Conservation (phyloP, 1,140 invertebrate genomes). For the Tachypleus tridentatus region DNA sequence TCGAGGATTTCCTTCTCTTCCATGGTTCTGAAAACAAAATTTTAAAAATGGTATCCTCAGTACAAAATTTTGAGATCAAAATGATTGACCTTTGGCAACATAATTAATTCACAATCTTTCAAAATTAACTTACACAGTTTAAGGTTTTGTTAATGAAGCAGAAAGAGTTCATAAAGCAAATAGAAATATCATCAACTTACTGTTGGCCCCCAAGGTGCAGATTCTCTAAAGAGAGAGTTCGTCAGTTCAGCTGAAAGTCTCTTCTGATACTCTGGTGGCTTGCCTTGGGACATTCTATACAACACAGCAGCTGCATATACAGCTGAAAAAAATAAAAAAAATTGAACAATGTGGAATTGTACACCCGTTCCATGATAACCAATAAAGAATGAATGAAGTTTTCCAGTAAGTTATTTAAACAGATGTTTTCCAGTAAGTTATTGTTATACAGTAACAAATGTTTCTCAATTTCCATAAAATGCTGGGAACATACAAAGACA, state of each 20-base stretch:
- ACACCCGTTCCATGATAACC: background rate
- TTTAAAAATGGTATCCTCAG: no score
- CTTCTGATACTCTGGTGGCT: conserved; percentile 94
- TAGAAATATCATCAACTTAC: conserved; percentile 2
- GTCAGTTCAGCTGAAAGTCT: conserved; percentile 82
- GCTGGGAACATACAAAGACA: no score
- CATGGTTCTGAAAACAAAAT: no score
- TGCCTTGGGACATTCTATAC: conserved; percentile 95
- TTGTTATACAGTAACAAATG: no score
- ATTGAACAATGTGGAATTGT: background rate
- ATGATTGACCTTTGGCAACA: no score
- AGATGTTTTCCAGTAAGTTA: background rate
- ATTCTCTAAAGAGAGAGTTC: conserved; percentile 51
- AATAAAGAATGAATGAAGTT: conserved; percentile 8
- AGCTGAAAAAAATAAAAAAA: conserved; percentile 46
- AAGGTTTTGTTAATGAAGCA: no score
- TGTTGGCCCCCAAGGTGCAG: conserved; percentile 58
- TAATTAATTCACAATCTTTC: no score
- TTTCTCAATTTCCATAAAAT: no score
- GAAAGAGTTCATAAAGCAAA: background rate
- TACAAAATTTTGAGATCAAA: no score
- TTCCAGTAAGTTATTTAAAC: background rate
- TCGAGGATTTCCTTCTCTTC: no score
- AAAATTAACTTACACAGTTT: no score
- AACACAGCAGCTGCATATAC: conserved; percentile 92